Percentiles rank a stretch among this genome's conserved stretches.
Conservation (phyloP, 2,797 vertebrate species). For the Gymnothorax reevesii region DNA sequence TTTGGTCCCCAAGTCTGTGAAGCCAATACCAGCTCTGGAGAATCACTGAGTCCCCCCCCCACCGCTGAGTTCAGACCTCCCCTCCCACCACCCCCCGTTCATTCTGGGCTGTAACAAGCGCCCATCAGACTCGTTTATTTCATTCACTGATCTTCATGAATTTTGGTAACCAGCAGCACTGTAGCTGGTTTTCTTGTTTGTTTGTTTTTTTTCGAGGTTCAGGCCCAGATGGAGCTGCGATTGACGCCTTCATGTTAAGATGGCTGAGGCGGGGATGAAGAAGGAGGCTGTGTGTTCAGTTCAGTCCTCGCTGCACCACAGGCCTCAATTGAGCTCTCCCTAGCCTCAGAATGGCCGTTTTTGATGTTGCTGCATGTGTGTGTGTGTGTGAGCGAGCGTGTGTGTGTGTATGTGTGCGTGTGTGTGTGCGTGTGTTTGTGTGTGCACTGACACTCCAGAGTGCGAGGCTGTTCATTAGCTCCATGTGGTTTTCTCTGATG, state of each 20-base stretch:
- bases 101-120: conserved; percentile 11
- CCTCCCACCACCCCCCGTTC: not conserved
- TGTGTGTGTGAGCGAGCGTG: not conserved
- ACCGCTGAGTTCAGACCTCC: not conserved
- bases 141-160: conserved; percentile 25
- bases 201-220: not conserved
- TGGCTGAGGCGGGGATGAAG: not conserved
- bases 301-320: not conserved
- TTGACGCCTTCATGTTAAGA: not conserved
- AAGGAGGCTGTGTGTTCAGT: not conserved
- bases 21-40: conserved; percentile 1
- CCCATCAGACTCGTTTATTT: conserved; percentile 21
- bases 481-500: not conserved
- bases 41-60: not conserved
- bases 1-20: not conserved
- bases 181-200: too few relatives aligned
- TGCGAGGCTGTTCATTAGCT: not conserved
- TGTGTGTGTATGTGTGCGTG: too few relatives aligned
- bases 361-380: not conserved
- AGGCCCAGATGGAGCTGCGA: not conserved
- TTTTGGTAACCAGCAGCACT: not conserved
- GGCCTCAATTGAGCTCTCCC: not conserved
- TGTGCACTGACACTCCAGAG: not conserved
- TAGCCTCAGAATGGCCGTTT: not conserved
- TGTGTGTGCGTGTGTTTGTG: too few relatives aligned